Conservation (phyloP, 2,888 invertebrate species). For the Orchestes rusci region DNA sequence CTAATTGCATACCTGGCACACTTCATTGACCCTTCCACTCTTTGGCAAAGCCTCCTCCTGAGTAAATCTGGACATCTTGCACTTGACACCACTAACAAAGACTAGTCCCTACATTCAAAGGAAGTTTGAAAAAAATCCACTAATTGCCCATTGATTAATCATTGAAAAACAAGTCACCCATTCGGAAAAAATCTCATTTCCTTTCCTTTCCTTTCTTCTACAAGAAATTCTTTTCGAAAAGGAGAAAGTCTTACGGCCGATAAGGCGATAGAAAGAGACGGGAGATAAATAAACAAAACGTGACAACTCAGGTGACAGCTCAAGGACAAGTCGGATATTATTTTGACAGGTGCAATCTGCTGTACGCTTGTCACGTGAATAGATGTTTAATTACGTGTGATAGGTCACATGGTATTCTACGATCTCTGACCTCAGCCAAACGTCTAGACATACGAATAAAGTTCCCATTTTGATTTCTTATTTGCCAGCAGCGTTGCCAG, state of each 20-base stretch:
- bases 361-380: no score
- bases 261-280: conserved; percentile 22
- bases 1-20: conserved; percentile 49
- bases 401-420: no score
- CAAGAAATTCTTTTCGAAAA: no score
- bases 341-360: no score
- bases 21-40: conserved; percentile 62
- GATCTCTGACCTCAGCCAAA: no score
- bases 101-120: conserved; percentile 5
- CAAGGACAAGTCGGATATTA: conserved; percentile 8
- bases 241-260: no score
- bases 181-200: conserved; percentile 22
- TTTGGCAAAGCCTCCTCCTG: conserved; percentile 52
- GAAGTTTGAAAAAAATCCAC: conserved; percentile 18
- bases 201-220: conserved; percentile 25
- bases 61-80: conserved; percentile 31
- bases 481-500: no score
- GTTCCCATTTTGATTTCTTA: no score
- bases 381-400: no score
- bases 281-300: conserved; percentile 16
- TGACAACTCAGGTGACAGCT: conserved; percentile 14
- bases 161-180: conserved; percentile 22
- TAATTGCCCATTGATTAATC: conserved; percentile 8
- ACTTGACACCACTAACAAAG: no score
- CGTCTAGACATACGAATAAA: no score